A percentile compares a stretch with the other conserved stretches of the same genome.
These are phyloP conservation scores for Podabrus alpinus DNA, from an alignment of 2,888 invertebrate species.

Conservation along the genomic window DNA sequence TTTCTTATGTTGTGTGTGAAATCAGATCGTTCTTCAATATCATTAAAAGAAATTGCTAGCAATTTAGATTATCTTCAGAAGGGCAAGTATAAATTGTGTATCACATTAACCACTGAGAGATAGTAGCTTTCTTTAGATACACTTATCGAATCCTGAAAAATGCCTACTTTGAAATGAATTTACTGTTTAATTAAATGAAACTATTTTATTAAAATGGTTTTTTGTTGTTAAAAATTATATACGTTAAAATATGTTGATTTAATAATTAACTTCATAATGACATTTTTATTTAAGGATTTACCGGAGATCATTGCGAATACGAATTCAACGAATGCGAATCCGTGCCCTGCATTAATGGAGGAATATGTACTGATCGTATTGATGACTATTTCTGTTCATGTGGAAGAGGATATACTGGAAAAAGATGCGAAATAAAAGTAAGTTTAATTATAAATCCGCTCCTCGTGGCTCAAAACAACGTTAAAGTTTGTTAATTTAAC, in stretches of 20 bases:
- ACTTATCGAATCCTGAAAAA: constrained; percentile 10
- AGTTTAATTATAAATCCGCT: not conserved
- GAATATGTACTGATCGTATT: constrained; percentile 74
- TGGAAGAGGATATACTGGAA: constrained; percentile 71
- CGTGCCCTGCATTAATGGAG: constrained; percentile 74
- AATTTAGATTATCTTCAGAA: constrained; percentile 40
- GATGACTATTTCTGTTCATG: constrained; percentile 71
- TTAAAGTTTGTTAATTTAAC: constrained; percentile 1
- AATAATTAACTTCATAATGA: constrained; percentile 3
- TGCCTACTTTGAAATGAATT: constrained; percentile 4
- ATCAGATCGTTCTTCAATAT: constrained; percentile 35
- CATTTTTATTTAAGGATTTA: constrained; percentile 61
- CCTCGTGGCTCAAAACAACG: not conserved
- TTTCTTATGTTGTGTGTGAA: constrained; percentile 24
- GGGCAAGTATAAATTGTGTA: constrained; percentile 31
- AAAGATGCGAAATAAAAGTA: constrained; percentile 73
- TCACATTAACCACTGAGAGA: constrained; percentile 30
- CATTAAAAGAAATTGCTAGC: constrained; percentile 39
- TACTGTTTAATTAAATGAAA: constrained; percentile 23
- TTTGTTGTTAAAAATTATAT: not conserved
- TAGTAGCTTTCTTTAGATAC: constrained; percentile 12
- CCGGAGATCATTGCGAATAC: constrained; percentile 73
- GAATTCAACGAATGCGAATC: constrained; percentile 79
- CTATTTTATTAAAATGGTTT: not conserved
- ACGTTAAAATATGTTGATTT: not conserved